A percentile compares a stretch with the other conserved stretches of the same genome.
These are phyloP conservation scores for Cantharis rustica DNA, from an alignment of 2,888 invertebrate genomes.

Conservation along the genomic window DNA sequence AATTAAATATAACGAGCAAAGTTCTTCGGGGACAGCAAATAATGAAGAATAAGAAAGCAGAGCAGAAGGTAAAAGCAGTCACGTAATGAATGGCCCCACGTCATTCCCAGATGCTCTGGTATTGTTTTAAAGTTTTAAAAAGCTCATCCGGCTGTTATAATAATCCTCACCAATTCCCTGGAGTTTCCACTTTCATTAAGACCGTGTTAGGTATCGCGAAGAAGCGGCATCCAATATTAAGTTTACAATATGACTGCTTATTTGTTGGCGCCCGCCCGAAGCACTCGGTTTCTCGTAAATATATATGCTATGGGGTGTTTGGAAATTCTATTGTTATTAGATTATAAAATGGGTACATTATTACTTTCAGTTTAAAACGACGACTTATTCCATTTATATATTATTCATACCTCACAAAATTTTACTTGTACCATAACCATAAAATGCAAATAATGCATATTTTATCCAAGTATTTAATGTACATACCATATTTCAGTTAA, in stretches of 20 bases:
- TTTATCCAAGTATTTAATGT: constrained; percentile 1
- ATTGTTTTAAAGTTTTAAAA: constrained; percentile 34
- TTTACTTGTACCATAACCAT: constrained; percentile 19
- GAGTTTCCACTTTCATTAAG: constrained; percentile 40
- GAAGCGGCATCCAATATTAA: constrained; percentile 40
- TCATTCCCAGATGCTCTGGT: constrained; percentile 26
- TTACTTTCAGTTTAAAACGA: constrained; percentile 18
- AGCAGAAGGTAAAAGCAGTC: constrained; percentile 10
- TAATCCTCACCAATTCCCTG: constrained; percentile 36
- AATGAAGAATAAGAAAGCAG: constrained; percentile 16
- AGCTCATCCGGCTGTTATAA: constrained; percentile 33
- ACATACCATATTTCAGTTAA: background rate
- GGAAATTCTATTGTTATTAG: constrained; percentile 33
- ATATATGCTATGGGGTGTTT: constrained; percentile 29
- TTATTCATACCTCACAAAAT: constrained; percentile 18
- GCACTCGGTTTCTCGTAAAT: constrained; percentile 34
- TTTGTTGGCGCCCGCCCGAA: constrained; percentile 34
- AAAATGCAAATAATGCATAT: constrained; percentile 24
- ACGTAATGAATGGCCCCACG: constrained; percentile 27
- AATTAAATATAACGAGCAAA: constrained; percentile 20
- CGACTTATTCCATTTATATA: constrained; percentile 17
- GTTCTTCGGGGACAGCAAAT: constrained; percentile 16
- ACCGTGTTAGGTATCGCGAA: constrained; percentile 39
- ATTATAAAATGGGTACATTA: constrained; percentile 29
- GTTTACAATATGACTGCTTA: constrained; percentile 41